Percentiles rank a stretch among this genome's conserved stretches.
Conservation (phyloP, 2,113 vertebrate genomes). For the Gnathonemus echidnorhynchus region DNA sequence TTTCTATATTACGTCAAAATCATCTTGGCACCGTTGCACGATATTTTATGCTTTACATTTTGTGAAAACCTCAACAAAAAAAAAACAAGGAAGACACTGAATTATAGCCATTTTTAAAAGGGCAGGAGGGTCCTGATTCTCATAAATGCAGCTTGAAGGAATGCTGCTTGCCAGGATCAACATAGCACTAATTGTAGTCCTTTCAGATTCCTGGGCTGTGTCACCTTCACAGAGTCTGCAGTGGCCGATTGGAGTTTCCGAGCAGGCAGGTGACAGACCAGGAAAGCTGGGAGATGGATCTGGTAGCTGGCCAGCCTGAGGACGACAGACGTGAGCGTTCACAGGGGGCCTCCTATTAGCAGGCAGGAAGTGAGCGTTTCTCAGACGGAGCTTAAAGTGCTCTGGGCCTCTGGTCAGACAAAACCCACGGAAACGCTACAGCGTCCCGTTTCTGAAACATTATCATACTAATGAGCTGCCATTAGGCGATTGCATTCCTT, state of each 20-base stretch:
- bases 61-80: neutral
- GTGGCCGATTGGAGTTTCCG: neutral
- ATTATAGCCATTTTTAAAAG: neutral
- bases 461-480: slow-evolving; percentile 20
- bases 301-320: neutral
- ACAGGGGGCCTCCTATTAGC: slow-evolving; percentile 6
- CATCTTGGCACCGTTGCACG: neutral
- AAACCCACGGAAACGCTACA: neutral
- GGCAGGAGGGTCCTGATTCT: neutral
- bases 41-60: neutral
- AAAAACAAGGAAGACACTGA: neutral
- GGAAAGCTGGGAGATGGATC: neutral
- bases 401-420: neutral
- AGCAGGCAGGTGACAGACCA: neutral
- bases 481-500: slow-evolving; percentile 6
- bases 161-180: neutral
- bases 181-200: neutral
- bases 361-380: slow-evolving; percentile 3
- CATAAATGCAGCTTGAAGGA: neutral
- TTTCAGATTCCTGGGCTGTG: neutral
- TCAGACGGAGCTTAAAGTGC: neutral
- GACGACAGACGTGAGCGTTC: neutral
- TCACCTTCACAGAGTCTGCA: neutral
- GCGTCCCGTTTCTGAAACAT: slow-evolving; percentile 11
- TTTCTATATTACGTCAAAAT: neutral